Evolutionary conservation across 2,888 invertebrate genomes (phyloP).

Genomic region (Pristionchus exspectatus): DNA sequence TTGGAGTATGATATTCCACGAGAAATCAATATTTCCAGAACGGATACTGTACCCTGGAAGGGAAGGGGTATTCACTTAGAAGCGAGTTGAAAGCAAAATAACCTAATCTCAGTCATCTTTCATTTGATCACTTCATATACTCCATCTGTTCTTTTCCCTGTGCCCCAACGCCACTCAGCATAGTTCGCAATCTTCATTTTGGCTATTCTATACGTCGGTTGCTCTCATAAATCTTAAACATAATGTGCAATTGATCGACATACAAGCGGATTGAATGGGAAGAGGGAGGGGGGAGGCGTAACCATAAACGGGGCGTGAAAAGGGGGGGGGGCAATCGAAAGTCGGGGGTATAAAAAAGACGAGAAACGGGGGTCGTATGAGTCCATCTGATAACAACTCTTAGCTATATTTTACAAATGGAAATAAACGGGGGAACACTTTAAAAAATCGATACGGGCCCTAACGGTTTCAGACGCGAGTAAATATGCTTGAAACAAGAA

Average conservation of each 20-base stretch:
- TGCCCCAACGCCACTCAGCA: not conserved
- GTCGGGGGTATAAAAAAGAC: not conserved
- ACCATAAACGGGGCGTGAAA: not conserved
- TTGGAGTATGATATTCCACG: too few species aligned
- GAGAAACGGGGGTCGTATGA: not conserved
- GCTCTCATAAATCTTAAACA: constrained; percentile 27
- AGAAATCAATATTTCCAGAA: too few species aligned
- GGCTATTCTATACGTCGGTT: constrained; percentile 47
- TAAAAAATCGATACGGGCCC: not conserved
- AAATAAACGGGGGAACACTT: not conserved
- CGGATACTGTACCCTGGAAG: too few species aligned
- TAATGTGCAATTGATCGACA: constrained; percentile 40
- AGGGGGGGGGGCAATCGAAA: not conserved
- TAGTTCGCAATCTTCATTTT: constrained; percentile 46
- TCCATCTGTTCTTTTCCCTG: not conserved
- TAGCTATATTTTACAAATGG: constrained; percentile 35
- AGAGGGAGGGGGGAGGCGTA: not conserved
- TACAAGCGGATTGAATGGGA: not conserved
- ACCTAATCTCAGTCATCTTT: too few species aligned
- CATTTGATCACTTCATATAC: too few species aligned
- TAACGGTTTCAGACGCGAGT: not conserved
- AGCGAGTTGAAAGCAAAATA: too few species aligned
- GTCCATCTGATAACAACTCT: constrained; percentile 43
- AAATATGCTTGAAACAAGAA: not conserved
- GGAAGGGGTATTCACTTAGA: too few species aligned